A percentile compares a stretch with the other conserved stretches of the same genome.
These are phyloP conservation scores for Phenacoccus solenopsis DNA, from an alignment of 1,140 invertebrate species.

Conservation along the genomic window DNA sequence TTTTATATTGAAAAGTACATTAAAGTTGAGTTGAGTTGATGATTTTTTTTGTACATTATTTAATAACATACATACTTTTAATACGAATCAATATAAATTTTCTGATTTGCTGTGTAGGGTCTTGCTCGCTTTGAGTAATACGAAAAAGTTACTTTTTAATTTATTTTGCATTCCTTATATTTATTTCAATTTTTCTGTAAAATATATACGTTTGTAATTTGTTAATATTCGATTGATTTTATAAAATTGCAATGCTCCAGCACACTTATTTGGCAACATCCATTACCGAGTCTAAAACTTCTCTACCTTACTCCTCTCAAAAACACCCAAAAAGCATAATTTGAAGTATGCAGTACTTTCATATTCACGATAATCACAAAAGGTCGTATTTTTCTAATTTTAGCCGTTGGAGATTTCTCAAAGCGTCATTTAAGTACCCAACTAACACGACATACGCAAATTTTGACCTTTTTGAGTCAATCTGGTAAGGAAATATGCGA, in stretches of 20 bases:
- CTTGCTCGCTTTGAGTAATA: neutral
- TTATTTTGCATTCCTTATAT: neutral
- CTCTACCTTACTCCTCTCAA: no score
- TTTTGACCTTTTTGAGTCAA: no score
- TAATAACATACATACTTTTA: neutral
- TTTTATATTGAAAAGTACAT: neutral
- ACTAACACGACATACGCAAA: no score
- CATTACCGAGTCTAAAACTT: no score
- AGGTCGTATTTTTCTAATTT: no score
- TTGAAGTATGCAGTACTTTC: no score
- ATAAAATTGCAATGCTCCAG: neutral
- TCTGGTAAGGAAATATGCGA: no score
- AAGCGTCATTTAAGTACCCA: no score
- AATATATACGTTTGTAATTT: neutral
- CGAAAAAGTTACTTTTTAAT: neutral
- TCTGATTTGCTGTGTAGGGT: neutral
- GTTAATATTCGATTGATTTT: neutral
- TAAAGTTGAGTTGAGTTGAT: neutral
- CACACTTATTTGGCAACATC: no score
- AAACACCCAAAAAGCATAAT: no score
- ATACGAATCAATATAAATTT: neutral
- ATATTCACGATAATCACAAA: no score
- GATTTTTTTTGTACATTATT: neutral
- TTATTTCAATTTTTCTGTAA: neutral
- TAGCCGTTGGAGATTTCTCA: no score